Evolutionary conservation across 2,797 vertebrate species (phyloP).

Genomic region (Cyclura pinguis): DNA sequence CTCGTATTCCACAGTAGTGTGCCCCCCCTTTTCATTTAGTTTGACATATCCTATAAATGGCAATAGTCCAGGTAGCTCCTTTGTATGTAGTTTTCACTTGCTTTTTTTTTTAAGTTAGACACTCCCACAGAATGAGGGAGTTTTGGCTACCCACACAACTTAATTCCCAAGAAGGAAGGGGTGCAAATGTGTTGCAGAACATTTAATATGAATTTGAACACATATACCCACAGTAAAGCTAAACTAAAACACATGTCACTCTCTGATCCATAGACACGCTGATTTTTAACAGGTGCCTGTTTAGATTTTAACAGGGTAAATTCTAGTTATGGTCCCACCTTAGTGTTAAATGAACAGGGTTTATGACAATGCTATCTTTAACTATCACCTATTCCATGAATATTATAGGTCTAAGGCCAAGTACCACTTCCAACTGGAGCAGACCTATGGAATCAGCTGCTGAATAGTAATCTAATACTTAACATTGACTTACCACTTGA

Average conservation of each 20-base stretch:
- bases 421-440: too few species aligned
- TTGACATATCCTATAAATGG: not conserved
- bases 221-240: conserved; percentile 10
- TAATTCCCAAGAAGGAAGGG: conserved; percentile 5
- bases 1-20: not conserved
- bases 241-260: conserved; percentile 10
- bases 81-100: not conserved
- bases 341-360: not conserved
- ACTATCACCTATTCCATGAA: not conserved
- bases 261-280: not conserved
- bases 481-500: too few species aligned
- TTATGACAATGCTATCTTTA: not conserved
- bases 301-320: conserved; percentile 14
- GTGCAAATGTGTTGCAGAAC: conserved; percentile 18
- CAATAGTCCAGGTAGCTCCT: conserved; percentile 12
- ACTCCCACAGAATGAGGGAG: not conserved
- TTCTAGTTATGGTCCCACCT: not conserved
- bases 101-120: not conserved
- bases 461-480: too few species aligned
- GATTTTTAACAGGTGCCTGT: not conserved
- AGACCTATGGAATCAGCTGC: too few species aligned
- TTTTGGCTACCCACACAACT: not conserved
- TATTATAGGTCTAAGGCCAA: not conserved
- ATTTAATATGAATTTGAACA: conserved; percentile 20
- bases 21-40: not conserved